phyloP scores from a whole-genome alignment of 37 sponge, comb jelly and placozoan species.

The Geodia barretti region DNA sequence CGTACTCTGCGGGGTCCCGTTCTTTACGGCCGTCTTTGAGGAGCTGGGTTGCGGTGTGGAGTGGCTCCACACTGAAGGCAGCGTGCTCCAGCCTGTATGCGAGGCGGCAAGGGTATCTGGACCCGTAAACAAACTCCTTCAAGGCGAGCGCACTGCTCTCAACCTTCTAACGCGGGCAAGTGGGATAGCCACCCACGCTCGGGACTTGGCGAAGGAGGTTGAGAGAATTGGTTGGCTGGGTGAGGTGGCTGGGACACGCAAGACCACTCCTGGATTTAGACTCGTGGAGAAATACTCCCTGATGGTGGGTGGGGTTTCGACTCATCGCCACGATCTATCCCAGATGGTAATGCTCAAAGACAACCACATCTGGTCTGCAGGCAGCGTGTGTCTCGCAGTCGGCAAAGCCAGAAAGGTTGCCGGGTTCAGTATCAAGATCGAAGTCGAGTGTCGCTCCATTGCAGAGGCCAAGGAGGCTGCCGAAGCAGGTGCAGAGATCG shows the following conservation, averaged over 20 bases:
- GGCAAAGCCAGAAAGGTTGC: conserved; percentile 74
- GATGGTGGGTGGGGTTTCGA: conserved; percentile 87
- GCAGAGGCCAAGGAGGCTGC: conserved; percentile 85
- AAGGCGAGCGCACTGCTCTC: conserved; percentile 91
- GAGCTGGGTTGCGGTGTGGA: conserved; percentile 77
- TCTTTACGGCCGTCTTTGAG: conserved; percentile 77
- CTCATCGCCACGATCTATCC: conserved; percentile 88
- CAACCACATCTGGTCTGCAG: conserved; percentile 95
- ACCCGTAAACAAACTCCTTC: conserved; percentile 71
- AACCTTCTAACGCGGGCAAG: conserved; percentile 86
- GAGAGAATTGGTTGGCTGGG: conserved; percentile 73
- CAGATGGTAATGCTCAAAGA: conserved; percentile 97
- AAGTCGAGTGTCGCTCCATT: conserved; percentile 91
- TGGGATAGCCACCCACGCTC: conserved; percentile 85
- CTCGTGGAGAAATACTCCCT: conserved; percentile 94
- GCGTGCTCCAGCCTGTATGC: conserved; percentile 37
- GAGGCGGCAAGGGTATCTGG: conserved; percentile 76
- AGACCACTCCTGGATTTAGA: conserved; percentile 97
- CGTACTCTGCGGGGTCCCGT: conserved; percentile 86
- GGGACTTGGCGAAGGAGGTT: conserved; percentile 50
- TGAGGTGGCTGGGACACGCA: conserved; percentile 92
- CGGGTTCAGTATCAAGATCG: conserved; percentile 92
- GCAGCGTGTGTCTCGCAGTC: conserved; percentile 75
- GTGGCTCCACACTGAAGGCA: conserved; percentile 81
- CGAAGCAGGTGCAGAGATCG: conserved; percentile 84